A percentile compares a stretch with the other conserved stretches of the same genome.
Evolutionary conservation across 1,140 invertebrate genomes (phyloP).

Genomic region (Diplogasteroides magnus): DNA sequence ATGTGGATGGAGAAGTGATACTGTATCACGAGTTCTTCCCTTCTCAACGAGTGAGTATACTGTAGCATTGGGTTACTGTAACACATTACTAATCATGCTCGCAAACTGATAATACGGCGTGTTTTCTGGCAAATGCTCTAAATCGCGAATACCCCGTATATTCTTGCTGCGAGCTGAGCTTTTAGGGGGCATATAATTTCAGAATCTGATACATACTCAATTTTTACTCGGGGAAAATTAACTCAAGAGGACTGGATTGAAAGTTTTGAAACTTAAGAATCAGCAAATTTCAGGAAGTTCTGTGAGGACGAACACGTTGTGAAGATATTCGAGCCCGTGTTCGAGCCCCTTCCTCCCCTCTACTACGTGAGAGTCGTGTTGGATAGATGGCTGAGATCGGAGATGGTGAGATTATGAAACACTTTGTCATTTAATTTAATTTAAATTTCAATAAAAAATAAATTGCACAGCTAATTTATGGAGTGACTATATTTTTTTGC

Average conservation of each 20-base stretch:
- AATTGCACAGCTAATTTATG: too few relatives aligned
- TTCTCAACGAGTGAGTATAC: constrained; percentile 76
- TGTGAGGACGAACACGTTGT: constrained; percentile 86
- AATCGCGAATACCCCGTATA: too few relatives aligned
- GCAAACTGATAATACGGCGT: too few relatives aligned
- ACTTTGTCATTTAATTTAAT: background rate
- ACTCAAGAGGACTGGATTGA: too few relatives aligned
- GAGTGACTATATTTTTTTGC: background rate
- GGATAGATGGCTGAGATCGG: constrained; percentile 67
- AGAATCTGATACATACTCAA: too few relatives aligned
- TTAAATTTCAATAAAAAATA: background rate
- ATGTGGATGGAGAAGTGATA: constrained; percentile 86
- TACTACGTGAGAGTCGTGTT: constrained; percentile 79
- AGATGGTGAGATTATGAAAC: constrained; percentile 75
- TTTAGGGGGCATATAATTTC: too few relatives aligned
- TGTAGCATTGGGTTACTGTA: too few relatives aligned
- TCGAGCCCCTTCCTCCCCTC: constrained; percentile 93
- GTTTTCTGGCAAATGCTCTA: too few relatives aligned
- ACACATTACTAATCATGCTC: too few relatives aligned
- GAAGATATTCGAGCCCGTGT: constrained; percentile 96
- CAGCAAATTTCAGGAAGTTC: constrained; percentile 67
- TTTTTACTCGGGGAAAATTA: too few relatives aligned
- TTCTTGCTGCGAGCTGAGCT: too few relatives aligned
- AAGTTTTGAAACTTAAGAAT: too few relatives aligned
- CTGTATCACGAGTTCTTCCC: constrained; percentile 95